Evolutionary conservation across 2,888 invertebrate species (phyloP).

Genomic region (Taphrorychus bicolor): DNA sequence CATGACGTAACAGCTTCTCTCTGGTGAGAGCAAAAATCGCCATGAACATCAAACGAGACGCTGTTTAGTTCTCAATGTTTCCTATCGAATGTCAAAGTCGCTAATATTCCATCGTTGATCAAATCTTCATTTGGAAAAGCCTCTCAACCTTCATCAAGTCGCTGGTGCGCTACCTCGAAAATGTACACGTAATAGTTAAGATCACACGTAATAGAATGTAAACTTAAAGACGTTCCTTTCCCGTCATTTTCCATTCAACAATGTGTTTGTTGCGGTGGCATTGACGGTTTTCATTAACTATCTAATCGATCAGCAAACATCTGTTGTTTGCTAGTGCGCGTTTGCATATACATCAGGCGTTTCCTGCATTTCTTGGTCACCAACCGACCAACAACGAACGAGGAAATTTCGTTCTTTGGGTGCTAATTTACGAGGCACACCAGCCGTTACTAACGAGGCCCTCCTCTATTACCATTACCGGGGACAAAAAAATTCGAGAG

Average conservation of each 20-base stretch:
- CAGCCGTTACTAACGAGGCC: background rate
- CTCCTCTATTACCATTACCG: background rate
- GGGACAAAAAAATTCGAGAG: too few species aligned
- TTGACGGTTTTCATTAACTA: slow-evolving; percentile 31
- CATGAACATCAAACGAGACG: too few species aligned
- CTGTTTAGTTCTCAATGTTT: too few species aligned
- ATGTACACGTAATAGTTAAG: background rate
- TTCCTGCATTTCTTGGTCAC: slow-evolving; percentile 20
- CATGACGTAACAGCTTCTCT: too few species aligned
- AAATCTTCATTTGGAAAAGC: background rate
- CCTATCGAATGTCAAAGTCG: too few species aligned
- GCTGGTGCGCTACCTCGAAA: background rate
- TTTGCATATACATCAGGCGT: slow-evolving; percentile 15
- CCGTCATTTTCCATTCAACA: slow-evolving; percentile 23
- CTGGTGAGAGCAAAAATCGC: too few species aligned
- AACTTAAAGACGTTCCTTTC: slow-evolving; percentile 10
- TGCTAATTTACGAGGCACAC: background rate
- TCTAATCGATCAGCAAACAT: slow-evolving; percentile 33
- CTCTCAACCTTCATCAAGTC: background rate
- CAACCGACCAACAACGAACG: background rate
- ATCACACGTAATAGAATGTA: background rate
- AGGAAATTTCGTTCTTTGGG: background rate
- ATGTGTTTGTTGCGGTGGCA: slow-evolving; percentile 18
- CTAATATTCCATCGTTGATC: too few species aligned
- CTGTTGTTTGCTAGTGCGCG: slow-evolving; percentile 21